Evolutionary conservation across 2,888 invertebrate species (phyloP).

Genomic region (Pseudolycoriella hygida): DNA sequence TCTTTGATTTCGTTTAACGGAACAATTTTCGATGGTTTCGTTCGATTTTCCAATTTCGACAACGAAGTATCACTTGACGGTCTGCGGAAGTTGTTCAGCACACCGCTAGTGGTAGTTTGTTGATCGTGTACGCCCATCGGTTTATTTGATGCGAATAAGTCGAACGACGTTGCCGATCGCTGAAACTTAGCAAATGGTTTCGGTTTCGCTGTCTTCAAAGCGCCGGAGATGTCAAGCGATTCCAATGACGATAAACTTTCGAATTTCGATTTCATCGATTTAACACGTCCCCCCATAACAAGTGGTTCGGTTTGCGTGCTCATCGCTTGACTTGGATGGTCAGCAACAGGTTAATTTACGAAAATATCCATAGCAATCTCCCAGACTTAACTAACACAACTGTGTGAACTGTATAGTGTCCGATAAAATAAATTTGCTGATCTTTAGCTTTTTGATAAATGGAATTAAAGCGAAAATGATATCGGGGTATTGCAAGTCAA

Average conservation of each 20-base stretch:
- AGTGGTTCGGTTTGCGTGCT: background rate
- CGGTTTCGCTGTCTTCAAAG: slow-evolving; percentile 2
- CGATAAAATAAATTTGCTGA: too few species aligned
- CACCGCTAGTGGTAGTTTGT: slow-evolving; percentile 10
- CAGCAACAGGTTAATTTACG: too few species aligned
- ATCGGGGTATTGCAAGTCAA: too few species aligned
- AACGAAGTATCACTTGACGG: slow-evolving; percentile 12
- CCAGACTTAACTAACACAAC: too few species aligned
- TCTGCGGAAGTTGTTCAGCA: slow-evolving; percentile 13
- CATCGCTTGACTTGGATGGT: too few species aligned
- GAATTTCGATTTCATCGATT: slow-evolving; percentile 45
- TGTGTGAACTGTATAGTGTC: too few species aligned
- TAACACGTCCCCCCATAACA: slow-evolving; percentile 29
- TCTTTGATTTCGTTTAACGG: slow-evolving; percentile 6
- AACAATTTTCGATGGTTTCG: background rate
- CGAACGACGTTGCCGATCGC: slow-evolving; percentile 14
- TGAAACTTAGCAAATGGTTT: slow-evolving; percentile 10
- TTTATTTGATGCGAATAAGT: slow-evolving; percentile 7
- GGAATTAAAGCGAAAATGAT: too few species aligned
- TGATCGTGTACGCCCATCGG: too few species aligned
- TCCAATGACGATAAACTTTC: slow-evolving; percentile 31
- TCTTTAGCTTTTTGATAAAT: too few species aligned
- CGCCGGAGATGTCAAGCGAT: slow-evolving; percentile 9
- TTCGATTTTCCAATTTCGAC: slow-evolving; percentile 3
- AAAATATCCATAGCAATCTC: too few species aligned